Base-by-base conservation (phyloP, 1,140 invertebrate genomes). In the Cecropterus lyciades region DNA sequence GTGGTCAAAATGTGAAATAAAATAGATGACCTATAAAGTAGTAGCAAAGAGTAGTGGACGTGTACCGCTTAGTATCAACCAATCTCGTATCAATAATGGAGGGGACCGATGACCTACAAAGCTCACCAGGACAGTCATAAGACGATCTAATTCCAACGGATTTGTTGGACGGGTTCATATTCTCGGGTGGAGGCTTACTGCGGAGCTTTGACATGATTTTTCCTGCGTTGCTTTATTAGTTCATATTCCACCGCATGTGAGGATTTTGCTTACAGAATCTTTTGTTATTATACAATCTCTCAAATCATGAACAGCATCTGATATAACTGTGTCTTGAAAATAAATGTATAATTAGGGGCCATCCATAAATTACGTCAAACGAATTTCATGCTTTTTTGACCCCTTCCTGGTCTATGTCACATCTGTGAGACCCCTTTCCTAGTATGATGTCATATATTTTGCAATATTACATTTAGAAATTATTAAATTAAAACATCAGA, bases 111-210 rank as follows among this genome's bases (percentile, higher is more conserved):
- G 40, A 14, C 40, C 40, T 14, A 43, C n/a, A 43, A 43, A 43
- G 10, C 10, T n/a, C n/a, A 40, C 11, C 10, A 40, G 10, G 13
- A 14, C 7, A 14, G 2, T 11, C 13, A 43, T 14, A 40, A 40
- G 10, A 40, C 37, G 11, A 40, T 40, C 37, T 40, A 40, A 40
- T 40, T 40, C 37, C 37, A 40, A 40, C 37, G 11, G 37, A 40
- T 40, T 40, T 40, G 11, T 40, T 40, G n/a, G 10, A n/a, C n/a
- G 37, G 37, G n/a, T 40, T 40, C 37, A 40, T 40, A n/a, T 33
- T 33, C 1, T 33, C 9, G 10, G 30, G 9, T 40, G 37, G 9
- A 40, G 37, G 37, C 37, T 40, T 13, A 13, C 9, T n/a, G 37
- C 10, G 37, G 11, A 13, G 37, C 37, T 40, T 40, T 11, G 10